Evolutionary conservation across 2,797 vertebrate species (phyloP).

Genomic region (Spheniscus humboldti): DNA sequence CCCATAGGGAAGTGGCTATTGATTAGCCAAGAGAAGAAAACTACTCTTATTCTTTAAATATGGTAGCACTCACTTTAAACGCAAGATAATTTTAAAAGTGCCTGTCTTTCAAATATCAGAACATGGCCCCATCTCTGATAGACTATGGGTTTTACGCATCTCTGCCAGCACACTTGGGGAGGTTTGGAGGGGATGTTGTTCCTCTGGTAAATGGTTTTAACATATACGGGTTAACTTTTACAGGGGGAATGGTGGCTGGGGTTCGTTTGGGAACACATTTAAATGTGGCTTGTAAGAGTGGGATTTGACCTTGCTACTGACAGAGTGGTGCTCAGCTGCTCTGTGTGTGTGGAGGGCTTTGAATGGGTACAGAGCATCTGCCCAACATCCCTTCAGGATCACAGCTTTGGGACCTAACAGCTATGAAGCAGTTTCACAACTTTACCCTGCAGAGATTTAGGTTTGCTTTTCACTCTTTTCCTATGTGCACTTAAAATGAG

Average conservation of each 20-base stretch:
- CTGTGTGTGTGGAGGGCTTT: neutral
- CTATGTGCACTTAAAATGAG: neutral
- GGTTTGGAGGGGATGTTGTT: neutral
- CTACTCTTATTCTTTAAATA: neutral
- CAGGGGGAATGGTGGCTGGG: neutral
- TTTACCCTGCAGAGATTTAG: neutral
- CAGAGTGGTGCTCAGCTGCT: fast-evolving
- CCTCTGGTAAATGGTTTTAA: neutral
- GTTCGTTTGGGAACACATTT: neutral
- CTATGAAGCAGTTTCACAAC: neutral
- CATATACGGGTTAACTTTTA: neutral
- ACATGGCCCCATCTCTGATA: neutral
- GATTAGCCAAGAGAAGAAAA: neutral
- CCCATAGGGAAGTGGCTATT: neutral
- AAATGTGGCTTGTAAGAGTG: neutral
- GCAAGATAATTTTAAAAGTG: neutral
- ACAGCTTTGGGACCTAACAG: neutral
- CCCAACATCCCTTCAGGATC: neutral
- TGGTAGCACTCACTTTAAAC: neutral
- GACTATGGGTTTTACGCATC: neutral
- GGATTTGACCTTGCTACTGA: neutral
- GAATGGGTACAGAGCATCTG: neutral
- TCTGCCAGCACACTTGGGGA: neutral
- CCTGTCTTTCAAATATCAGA: neutral
- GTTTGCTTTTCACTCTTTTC: neutral